phyloP scores from a whole-genome alignment of 1,140 invertebrate species.

The Bombus superbus region DNA sequence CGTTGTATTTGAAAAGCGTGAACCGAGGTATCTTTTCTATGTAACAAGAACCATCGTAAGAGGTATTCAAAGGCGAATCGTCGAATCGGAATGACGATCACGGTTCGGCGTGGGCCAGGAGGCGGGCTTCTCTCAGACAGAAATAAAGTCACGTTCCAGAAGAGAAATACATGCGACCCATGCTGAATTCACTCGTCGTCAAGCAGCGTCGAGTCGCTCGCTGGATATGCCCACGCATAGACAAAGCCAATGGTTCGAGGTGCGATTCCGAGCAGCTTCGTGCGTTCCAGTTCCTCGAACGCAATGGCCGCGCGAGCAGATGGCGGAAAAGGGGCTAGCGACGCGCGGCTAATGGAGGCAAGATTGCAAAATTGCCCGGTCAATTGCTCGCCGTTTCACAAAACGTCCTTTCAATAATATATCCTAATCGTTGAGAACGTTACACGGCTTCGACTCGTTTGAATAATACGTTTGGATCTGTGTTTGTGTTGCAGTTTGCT shows the following conservation, averaged over 20 bases:
- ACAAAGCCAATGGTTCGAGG: constrained; percentile 11
- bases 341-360: background rate
- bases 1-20: background rate
- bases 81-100: constrained; percentile 35
- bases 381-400: constrained; percentile 16
- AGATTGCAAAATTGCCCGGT: constrained; percentile 17
- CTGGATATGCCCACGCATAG: constrained; percentile 40
- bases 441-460: background rate
- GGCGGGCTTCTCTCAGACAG: background rate
- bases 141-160: constrained; percentile 49
- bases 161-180: constrained; percentile 33
- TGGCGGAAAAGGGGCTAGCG: background rate
- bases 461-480: background rate
- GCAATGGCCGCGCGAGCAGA: background rate
- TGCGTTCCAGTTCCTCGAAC: constrained; percentile 8
- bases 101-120: background rate
- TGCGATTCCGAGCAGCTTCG: background rate
- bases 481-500: background rate
- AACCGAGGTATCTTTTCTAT: background rate
- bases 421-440: background rate
- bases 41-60: background rate
- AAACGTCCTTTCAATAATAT: constrained; percentile 31
- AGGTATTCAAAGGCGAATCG: background rate
- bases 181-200: constrained; percentile 39
- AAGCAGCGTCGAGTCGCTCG: background rate